Evolutionary conservation across 2,797 vertebrate species (phyloP), one percentile per base, ranked within the genome.

Genomic region (Pipistrellus kuhlii): DNA sequence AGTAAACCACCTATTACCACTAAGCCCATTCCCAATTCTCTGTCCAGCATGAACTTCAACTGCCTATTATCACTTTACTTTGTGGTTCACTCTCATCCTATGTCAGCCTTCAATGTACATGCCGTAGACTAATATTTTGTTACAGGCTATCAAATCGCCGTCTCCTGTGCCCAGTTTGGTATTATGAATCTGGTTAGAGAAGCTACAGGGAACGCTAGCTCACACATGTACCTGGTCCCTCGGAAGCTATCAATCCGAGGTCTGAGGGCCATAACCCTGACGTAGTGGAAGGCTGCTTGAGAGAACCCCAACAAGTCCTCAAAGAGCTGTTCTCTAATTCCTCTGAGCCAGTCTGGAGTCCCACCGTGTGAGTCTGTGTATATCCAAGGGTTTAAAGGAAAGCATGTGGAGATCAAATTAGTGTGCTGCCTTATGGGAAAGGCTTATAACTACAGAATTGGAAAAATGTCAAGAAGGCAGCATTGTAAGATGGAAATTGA

Each of bases 321-420:
- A 2, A 2, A 69, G 44, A 23, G 27, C 69, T 85, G 81, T 23
- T 90, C 87, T 93, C 4, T 77, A 59, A 85, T 38, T 86, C 83
- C 21, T 81, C 66, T 53, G n/a, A 62, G 76, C 53, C 64, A 4
- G 30, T 80, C 69, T 83, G 48, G 69, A 85, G 77, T 82, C 80
- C 91, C 41, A n/a, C 6, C 23, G 81, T 81, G 73, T 87, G 84
- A 83, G 35, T 68, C 91, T 93, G 4, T 85, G 53, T 32, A 30
- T 85, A 85, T 78, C 32, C n/a, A 76, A 38, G 35, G 66, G 15
- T 68, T 93, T 85, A 87, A 88, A 94, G 76, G 71, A 80, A 87
- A 62, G 38, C 84, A 72, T 72, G 44, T 83, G 72, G 89, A 86
- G 38, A 85, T 84, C 32, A 90, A 94, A 64, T 90, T 88, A 92